A percentile compares a stretch with the other conserved stretches of the same genome.
phyloP scores from a whole-genome alignment of 1,140 invertebrate genomes.

The Drosophila serrata region DNA sequence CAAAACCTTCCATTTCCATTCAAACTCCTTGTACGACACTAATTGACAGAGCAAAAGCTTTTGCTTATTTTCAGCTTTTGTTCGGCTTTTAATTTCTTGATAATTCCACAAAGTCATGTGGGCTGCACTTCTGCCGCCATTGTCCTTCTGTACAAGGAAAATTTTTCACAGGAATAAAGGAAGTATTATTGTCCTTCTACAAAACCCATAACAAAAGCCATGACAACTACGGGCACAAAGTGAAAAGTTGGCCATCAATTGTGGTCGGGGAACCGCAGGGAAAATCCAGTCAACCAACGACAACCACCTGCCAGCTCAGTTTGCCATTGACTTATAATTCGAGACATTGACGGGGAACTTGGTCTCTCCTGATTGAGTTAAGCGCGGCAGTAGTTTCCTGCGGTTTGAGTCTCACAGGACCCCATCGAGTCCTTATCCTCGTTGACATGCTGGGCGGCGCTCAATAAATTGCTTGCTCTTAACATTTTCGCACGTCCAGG shows the following conservation, averaged over 20 bases:
- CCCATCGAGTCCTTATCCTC: conserved; percentile 10
- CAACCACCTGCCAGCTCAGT: conserved; percentile 30
- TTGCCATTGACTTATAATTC: conserved; percentile 65
- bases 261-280: conserved; percentile 38
- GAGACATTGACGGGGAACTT: conserved; percentile 24
- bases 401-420: conserved; percentile 37
- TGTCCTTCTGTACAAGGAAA: conserved; percentile 5
- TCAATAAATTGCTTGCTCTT: conserved; percentile 71
- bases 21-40: neutral
- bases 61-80: conserved; percentile 2
- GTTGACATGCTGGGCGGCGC: conserved; percentile 22
- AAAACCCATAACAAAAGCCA: conserved; percentile 15
- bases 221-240: conserved; percentile 29
- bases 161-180: conserved; percentile 32
- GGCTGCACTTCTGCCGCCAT: conserved; percentile 8
- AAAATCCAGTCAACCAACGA: conserved; percentile 10
- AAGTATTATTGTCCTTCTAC: conserved; percentile 56
- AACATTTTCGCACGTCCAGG: conserved; percentile 71
- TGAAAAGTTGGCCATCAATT: conserved; percentile 75
- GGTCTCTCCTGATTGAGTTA: conserved; percentile 61
- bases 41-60: conserved; percentile 6
- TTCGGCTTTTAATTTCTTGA: conserved; percentile 17
- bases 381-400: conserved; percentile 54
- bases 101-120: conserved; percentile 5
- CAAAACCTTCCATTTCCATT: neutral